Percentiles rank a stretch among this genome's conserved stretches.
phyloP scores from a whole-genome alignment of 2,888 invertebrate species.

The Amblyteles armatorius region DNA sequence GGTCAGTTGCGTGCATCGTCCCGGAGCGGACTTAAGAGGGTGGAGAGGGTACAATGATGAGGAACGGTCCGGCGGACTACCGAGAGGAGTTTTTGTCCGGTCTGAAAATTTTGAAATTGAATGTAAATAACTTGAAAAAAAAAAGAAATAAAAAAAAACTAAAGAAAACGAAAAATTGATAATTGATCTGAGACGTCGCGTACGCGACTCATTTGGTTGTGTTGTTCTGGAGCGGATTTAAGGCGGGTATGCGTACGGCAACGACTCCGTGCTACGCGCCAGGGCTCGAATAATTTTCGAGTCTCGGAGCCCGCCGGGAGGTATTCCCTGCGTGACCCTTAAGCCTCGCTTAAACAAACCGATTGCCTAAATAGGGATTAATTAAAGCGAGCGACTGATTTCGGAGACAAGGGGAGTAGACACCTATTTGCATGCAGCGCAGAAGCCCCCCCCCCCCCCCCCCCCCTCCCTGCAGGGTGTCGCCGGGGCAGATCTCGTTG shows the following conservation, averaged over 20 bases:
- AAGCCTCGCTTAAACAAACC: constrained; percentile 77
- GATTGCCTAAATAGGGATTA: constrained; percentile 81
- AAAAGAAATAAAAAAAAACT: background rate
- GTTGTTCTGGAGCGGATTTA: constrained; percentile 26
- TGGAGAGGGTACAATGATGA: constrained; percentile 39
- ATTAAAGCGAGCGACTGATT: constrained; percentile 78
- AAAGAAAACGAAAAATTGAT: background rate
- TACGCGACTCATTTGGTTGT: constrained; percentile 46
- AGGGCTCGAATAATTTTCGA: constrained; percentile 61
- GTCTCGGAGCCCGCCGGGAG: constrained; percentile 55
- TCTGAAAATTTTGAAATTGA: too few relatives aligned
- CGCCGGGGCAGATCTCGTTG: constrained; percentile 24
- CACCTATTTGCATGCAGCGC: constrained; percentile 52
- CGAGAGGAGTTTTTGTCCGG: constrained; percentile 38
- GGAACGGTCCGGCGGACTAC: constrained; percentile 23
- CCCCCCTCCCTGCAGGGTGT: constrained; percentile 20
- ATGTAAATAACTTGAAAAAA: background rate
- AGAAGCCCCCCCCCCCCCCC: background rate
- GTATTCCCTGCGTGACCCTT: constrained; percentile 69
- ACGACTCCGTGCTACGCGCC: constrained; percentile 2
- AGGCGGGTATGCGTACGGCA: constrained; percentile 1
- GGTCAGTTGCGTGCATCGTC: constrained; percentile 48
- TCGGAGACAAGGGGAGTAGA: constrained; percentile 68
- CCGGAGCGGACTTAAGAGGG: background rate
- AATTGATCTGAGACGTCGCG: background rate